These are phyloP conservation scores for Hyposoter didymator DNA, from an alignment of 2,888 invertebrate genomes.

Conservation along the genomic window DNA sequence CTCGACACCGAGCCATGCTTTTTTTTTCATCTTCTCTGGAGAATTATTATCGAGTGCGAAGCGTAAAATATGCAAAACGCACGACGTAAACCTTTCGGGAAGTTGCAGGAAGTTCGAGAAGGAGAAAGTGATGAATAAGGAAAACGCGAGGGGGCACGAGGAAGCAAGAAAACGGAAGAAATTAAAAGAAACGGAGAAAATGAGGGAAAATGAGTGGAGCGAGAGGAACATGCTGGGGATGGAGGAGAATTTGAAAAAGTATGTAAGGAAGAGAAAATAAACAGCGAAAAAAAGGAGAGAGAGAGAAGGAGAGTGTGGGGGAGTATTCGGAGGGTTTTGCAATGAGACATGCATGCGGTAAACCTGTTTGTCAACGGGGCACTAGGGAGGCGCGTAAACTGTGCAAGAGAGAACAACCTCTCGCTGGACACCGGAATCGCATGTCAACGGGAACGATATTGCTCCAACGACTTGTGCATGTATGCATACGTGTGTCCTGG, in stretches of 20 bases:
- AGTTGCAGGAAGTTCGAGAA: not conserved
- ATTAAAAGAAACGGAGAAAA: not conserved
- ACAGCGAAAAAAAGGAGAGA: not conserved
- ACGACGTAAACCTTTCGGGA: not conserved
- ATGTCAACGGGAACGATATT: constrained; percentile 77
- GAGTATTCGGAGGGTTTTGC: constrained; percentile 43
- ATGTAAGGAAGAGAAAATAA: not conserved
- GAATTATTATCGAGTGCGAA: constrained; percentile 48
- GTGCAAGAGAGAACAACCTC: constrained; percentile 27
- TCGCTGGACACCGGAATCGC: constrained; percentile 74
- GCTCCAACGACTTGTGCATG: constrained; percentile 53
- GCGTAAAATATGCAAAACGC: constrained; percentile 48
- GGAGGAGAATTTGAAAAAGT: not conserved
- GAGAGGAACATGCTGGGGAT: not conserved
- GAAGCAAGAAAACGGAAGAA: not conserved
- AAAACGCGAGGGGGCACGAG: not conserved
- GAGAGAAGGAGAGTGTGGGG: constrained; percentile 4
- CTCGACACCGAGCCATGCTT: not conserved
- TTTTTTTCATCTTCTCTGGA: not conserved
- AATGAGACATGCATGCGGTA: constrained; percentile 72
- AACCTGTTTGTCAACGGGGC: constrained; percentile 75
- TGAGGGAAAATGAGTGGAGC: not conserved
- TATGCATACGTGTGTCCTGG: constrained; percentile 65
- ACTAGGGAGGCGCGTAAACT: constrained; percentile 56
- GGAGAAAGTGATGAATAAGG: not conserved